These are phyloP conservation scores for Rhodeus uyekii DNA, from an alignment of 2,797 vertebrate genomes.

Conservation along the genomic window DNA sequence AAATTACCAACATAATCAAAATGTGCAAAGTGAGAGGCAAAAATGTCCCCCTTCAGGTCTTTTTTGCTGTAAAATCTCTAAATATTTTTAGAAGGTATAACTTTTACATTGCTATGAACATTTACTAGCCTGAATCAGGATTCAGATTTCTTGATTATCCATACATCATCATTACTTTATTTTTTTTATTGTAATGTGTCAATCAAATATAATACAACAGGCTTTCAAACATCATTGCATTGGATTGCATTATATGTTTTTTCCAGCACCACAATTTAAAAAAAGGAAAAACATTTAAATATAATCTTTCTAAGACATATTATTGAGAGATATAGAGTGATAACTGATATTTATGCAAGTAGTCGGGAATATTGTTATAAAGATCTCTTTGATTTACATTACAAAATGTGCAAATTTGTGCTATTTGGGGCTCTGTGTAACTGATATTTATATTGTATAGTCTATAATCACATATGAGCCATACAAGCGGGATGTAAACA, in stretches of 20 bases:
- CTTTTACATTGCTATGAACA: not conserved
- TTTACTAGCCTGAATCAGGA: not conserved
- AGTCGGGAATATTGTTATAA: not conserved
- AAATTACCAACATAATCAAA: too few species aligned
- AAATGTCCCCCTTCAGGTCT: not conserved
- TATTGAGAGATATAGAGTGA: not conserved
- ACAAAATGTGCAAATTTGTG: not conserved
- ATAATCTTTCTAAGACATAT: not conserved
- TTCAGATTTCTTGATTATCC: not conserved
- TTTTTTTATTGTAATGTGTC: too few species aligned
- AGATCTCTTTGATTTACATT: not conserved
- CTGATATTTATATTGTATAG: not conserved
- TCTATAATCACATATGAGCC: not conserved
- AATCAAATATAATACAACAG: not conserved
- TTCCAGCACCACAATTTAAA: not conserved
- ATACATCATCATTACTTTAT: too few species aligned
- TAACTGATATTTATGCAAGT: not conserved
- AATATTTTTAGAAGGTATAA: not conserved
- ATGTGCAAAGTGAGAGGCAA: too few species aligned
- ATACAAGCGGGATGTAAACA: not conserved
- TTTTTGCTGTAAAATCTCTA: not conserved
- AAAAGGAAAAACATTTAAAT: not conserved
- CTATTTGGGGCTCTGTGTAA: not conserved
- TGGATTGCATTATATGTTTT: not conserved
- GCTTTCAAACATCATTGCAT: not conserved